Evolutionary conservation across 2,888 invertebrate genomes (phyloP), one percentile per base, ranked within the genome.

Genomic region (Drosophila neotestacea): DNA sequence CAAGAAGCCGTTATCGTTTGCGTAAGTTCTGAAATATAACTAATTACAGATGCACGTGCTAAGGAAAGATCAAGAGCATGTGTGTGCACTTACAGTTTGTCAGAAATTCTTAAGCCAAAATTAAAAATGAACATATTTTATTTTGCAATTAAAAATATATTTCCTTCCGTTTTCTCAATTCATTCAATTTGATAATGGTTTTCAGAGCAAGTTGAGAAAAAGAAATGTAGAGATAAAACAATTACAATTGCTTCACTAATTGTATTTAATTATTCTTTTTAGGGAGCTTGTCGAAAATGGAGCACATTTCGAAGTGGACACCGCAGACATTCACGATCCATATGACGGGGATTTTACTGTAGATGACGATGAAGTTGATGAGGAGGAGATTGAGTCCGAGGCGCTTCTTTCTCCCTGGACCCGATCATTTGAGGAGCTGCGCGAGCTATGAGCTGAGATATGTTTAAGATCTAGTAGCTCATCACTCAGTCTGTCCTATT

Each of bases 391-490:
- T 44, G 11, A 61, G 52, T 4, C 64, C 69, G 72, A 81, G 22
- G 13, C 59, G 0, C 67, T 91, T 6, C 72, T 84, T 1, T 92
- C 92, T 0, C 93, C 92, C 0, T 92, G 93, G 93, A 89, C 86
- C 0, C 78, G 82, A 38, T 73, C 91, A 1, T 92, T 93, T 36
- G 80, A 81, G 0, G 91, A 92, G 30, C 63, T 92, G 4, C 90
- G 90, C 1, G 9, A 59, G 1, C 70, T 88, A n/a, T n/a, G n/a
- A n/a, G n/a, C n/a, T n/a, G n/a, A n/a, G n/a, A n/a, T n/a, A n/a
- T n/a, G n/a, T n/a, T n/a, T n/a, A n/a, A n/a, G n/a, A n/a, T n/a
- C n/a, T n/a, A n/a, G n/a, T n/a, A n/a, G n/a, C n/a, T n/a, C n/a
- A n/a, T n/a, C n/a, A n/a, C n/a, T n/a, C n/a, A n/a, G n/a, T n/a